Evolutionary conservation across 2,888 invertebrate genomes (phyloP).

Genomic region (Seira musarum): DNA sequence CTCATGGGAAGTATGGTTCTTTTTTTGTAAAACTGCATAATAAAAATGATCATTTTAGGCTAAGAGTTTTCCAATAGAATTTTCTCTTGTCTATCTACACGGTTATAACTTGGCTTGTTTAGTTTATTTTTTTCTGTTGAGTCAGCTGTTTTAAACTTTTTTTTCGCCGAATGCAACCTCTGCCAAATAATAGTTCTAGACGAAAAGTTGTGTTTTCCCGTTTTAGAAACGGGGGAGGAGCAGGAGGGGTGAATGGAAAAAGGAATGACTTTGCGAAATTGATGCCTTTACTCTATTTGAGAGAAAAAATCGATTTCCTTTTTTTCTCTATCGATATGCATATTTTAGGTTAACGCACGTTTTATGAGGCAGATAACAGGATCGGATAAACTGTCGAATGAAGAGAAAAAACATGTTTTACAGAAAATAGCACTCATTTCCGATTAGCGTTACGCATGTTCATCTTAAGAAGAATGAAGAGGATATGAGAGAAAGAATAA

Average conservation of each 20-base stretch:
- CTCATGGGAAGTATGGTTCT: conserved; percentile 4
- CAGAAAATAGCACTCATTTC: not conserved
- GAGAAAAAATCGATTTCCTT: conserved; percentile 1
- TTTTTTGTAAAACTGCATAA: conserved; percentile 19
- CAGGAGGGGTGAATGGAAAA: not conserved
- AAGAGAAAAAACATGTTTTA: not conserved
- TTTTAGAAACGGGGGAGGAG: not conserved
- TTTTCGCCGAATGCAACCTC: conserved; percentile 2
- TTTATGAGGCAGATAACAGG: conserved; percentile 2
- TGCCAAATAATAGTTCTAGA: conserved; percentile 24
- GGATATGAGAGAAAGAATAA: not conserved
- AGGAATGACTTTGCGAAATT: conserved; percentile 3
- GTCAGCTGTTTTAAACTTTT: conserved; percentile 25
- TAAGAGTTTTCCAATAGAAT: conserved; percentile 7
- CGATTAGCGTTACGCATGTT: conserved; percentile 10
- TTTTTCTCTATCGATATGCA: not conserved
- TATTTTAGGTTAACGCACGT: conserved; percentile 3
- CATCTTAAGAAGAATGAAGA: not conserved
- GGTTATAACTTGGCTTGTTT: conserved; percentile 2
- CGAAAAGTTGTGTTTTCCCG: not conserved
- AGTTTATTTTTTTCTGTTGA: conserved; percentile 4
- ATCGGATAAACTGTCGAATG: not conserved
- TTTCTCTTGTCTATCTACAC: not conserved
- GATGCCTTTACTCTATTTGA: not conserved
- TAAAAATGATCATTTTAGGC: conserved; percentile 15